Conservation (phyloP, 2,797 vertebrate genomes). For the Sebastes wilsoni region DNA sequence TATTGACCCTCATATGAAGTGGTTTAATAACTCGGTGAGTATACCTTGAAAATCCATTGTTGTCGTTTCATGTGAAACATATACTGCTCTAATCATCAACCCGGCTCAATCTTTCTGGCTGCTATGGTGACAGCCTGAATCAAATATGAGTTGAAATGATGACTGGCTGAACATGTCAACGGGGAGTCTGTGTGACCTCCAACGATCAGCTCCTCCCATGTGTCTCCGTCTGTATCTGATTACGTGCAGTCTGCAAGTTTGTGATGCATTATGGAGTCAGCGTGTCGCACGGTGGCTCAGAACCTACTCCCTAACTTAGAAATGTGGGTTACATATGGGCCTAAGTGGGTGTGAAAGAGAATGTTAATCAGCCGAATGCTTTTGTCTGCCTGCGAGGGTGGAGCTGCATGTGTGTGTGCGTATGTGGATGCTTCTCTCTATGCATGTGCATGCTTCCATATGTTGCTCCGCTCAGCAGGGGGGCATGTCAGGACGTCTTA, state of each 20-base stretch:
- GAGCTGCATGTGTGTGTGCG: conserved; percentile 4
- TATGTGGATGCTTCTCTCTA: background rate
- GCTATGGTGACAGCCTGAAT: background rate
- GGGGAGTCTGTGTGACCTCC: background rate
- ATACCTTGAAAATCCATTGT: background rate
- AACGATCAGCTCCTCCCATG: conserved; percentile 17
- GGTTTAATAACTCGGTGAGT: background rate
- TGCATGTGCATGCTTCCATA: conserved; percentile 32
- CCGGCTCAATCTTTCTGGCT: background rate
- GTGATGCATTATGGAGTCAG: conserved; percentile 34
- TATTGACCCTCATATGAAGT: background rate
- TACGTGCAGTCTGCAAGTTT: conserved; percentile 31
- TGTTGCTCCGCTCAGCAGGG: conserved; percentile 45
- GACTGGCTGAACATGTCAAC: background rate
- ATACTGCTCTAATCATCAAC: background rate
- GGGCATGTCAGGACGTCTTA: conserved; percentile 47
- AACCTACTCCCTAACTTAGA: conserved; percentile 27
- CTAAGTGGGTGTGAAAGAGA: conserved; percentile 65
- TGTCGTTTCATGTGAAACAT: background rate
- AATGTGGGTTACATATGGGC: conserved; percentile 53
- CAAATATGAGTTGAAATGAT: conserved; percentile 7
- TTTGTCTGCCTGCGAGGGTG: conserved; percentile 38
- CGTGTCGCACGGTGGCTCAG: conserved; percentile 14
- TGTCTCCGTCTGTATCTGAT: conserved; percentile 43
- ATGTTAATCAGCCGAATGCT: conserved; percentile 60